These are phyloP conservation scores for Digitonthophagus gazella DNA, from an alignment of 2,888 invertebrate species.

Conservation along the genomic window DNA sequence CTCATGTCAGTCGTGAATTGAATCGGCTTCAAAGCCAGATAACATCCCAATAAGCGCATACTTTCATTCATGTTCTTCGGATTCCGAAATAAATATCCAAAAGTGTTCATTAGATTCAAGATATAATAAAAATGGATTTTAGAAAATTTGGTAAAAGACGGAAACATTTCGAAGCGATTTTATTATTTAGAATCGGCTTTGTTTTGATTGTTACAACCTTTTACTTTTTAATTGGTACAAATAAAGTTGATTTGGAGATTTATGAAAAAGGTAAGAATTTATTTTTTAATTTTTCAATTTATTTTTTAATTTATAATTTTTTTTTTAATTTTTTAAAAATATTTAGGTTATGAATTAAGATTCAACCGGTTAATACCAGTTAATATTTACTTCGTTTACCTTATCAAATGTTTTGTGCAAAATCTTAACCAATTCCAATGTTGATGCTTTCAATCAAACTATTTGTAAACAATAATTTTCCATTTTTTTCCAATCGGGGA, in stretches of 20 bases:
- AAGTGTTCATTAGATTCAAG: not conserved
- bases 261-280: not conserved
- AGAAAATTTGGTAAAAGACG: not conserved
- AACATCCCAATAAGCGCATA: not conserved
- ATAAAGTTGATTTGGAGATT: not conserved
- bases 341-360: too few species aligned
- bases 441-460: too few species aligned
- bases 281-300: not conserved
- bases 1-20: not conserved
- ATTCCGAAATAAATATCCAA: not conserved
- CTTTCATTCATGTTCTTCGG: slow-evolving; percentile 9
- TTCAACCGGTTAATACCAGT: not conserved
- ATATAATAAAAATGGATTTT: not conserved
- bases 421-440: not conserved
- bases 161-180: not conserved
- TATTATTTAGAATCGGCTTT: slow-evolving; percentile 2
- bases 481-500: not conserved
- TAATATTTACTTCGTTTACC: not conserved
- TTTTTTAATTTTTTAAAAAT: too few species aligned
- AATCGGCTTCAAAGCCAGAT: too few species aligned
- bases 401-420: not conserved
- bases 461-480: not conserved
- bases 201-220: slow-evolving; percentile 3
- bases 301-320: too few species aligned
- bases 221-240: slow-evolving; percentile 2